A percentile compares a stretch with the other conserved stretches of the same genome.
Evolutionary conservation across 2,797 vertebrate species (phyloP).

Genomic region (Lepidocolaptes lacrymiger): DNA sequence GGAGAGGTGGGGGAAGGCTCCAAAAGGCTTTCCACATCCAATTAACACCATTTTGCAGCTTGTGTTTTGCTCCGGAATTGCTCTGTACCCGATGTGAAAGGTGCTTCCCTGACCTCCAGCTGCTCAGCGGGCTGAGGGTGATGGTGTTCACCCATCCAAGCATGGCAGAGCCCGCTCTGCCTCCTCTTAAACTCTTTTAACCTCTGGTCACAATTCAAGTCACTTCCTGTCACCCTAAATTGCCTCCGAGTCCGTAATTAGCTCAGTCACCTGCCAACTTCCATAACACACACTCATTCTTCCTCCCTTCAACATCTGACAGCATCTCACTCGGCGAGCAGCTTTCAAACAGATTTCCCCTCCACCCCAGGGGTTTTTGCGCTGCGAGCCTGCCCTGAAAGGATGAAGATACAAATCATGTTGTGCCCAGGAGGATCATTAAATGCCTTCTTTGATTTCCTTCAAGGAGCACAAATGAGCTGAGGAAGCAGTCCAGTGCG

Average conservation of each 20-base stretch:
- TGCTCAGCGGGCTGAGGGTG: not conserved
- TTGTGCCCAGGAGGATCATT: not conserved
- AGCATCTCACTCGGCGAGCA: not conserved
- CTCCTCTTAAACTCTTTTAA: slow-evolving; percentile 5
- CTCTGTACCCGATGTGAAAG: not conserved
- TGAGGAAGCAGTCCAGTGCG: not conserved
- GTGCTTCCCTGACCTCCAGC: not conserved
- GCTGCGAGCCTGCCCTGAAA: not conserved
- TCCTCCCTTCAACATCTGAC: not conserved
- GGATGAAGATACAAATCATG: not conserved
- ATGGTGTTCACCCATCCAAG: not conserved
- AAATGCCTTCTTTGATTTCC: not conserved
- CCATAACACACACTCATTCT: not conserved
- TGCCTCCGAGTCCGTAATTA: not conserved
- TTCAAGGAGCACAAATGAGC: not conserved
- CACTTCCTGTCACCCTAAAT: slow-evolving; percentile 11
- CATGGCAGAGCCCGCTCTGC: rapidly evolving
- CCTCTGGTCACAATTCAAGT: not conserved
- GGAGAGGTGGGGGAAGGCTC: not conserved
- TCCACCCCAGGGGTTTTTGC: not conserved
- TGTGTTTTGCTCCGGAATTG: not conserved
- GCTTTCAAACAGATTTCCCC: slow-evolving; percentile 4
- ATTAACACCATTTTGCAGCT: not conserved
- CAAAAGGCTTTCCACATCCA: not conserved
- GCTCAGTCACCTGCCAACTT: slow-evolving; percentile 50